A percentile compares a stretch with the other conserved stretches of the same genome.
Conservation (phyloP, 2,797 vertebrate genomes). For the Galaxias olidus region DNA sequence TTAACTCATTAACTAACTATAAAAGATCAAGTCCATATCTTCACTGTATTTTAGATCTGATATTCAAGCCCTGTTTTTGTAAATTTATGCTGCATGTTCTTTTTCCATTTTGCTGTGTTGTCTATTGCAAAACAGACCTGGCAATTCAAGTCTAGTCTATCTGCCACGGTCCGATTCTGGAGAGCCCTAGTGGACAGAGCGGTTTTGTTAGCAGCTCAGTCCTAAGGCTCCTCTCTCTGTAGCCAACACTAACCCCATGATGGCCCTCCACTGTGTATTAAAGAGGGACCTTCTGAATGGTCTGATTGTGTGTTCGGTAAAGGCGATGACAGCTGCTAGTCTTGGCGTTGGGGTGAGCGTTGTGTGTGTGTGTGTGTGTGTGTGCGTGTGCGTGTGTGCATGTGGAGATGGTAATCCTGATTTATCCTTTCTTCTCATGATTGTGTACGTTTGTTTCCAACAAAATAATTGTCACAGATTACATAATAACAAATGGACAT, state of each 20-base stretch:
- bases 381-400: conserved; percentile 1
- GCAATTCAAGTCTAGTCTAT: no score
- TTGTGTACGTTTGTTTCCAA: conserved; percentile 40
- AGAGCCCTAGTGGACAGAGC: conserved; percentile 8
- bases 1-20: no score
- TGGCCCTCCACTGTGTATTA: conserved; percentile 53
- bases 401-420: conserved; percentile 56
- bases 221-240: conserved; percentile 24
- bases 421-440: conserved; percentile 49
- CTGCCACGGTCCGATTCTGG: no score
- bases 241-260: conserved; percentile 31
- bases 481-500: conserved; percentile 46
- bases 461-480: conserved; percentile 51
- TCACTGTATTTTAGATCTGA: no score
- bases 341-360: conserved; percentile 33
- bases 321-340: conserved; percentile 54
- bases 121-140: no score
- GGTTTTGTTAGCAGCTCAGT: conserved; percentile 10
- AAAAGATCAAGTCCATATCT: no score
- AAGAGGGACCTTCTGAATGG: conserved; percentile 57
- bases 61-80: no score
- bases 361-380: conserved; percentile 44
- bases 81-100: no score
- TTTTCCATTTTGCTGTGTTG: no score
- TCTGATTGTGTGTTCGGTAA: conserved; percentile 58